These are phyloP conservation scores for Griposia aprilina DNA, from an alignment of 2,888 invertebrate species.

Conservation along the genomic window DNA sequence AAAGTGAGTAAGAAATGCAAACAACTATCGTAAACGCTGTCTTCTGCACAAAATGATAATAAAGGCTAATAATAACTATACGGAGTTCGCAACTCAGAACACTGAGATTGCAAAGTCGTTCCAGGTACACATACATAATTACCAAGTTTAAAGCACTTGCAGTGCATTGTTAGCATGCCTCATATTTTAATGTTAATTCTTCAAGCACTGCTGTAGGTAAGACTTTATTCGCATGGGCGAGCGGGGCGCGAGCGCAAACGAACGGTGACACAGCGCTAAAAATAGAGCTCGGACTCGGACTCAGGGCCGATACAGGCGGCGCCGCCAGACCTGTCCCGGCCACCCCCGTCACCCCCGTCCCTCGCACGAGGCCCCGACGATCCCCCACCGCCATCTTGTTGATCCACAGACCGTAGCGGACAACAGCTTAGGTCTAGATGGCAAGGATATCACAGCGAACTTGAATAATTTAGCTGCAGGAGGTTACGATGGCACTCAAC, in stretches of 20 bases:
- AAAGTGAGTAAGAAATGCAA: slow-evolving; percentile 54
- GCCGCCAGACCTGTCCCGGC: slow-evolving; percentile 76
- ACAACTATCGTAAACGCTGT: slow-evolving; percentile 48
- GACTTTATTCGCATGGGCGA: slow-evolving; percentile 69
- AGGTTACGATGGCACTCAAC: slow-evolving; percentile 63
- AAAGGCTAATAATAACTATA: slow-evolving; percentile 34
- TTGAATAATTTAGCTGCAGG: slow-evolving; percentile 68
- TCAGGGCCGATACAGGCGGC: slow-evolving; percentile 78
- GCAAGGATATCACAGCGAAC: slow-evolving; percentile 78
- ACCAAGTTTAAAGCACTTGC: slow-evolving; percentile 62
- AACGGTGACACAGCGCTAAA: slow-evolving; percentile 89
- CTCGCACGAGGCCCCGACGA: slow-evolving; percentile 72
- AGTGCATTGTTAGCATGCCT: slow-evolving; percentile 59
- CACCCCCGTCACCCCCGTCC: slow-evolving; percentile 78
- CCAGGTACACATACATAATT: slow-evolving; percentile 57
- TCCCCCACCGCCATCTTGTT: slow-evolving; percentile 86
- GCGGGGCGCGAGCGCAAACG: slow-evolving; percentile 77
- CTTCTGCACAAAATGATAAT: slow-evolving; percentile 38
- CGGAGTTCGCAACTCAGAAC: slow-evolving; percentile 39
- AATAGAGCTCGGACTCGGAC: slow-evolving; percentile 83
- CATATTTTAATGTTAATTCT: slow-evolving; percentile 65
- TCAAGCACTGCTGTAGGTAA: slow-evolving; percentile 67
- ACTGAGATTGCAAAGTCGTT: slow-evolving; percentile 41
- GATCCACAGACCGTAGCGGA: slow-evolving; percentile 81
- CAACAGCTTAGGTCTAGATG: slow-evolving; percentile 76